Evolutionary conservation across 2,113 vertebrate species (phyloP), one percentile per base, ranked within the genome.

Genomic region (Pleuronectes platessa): DNA sequence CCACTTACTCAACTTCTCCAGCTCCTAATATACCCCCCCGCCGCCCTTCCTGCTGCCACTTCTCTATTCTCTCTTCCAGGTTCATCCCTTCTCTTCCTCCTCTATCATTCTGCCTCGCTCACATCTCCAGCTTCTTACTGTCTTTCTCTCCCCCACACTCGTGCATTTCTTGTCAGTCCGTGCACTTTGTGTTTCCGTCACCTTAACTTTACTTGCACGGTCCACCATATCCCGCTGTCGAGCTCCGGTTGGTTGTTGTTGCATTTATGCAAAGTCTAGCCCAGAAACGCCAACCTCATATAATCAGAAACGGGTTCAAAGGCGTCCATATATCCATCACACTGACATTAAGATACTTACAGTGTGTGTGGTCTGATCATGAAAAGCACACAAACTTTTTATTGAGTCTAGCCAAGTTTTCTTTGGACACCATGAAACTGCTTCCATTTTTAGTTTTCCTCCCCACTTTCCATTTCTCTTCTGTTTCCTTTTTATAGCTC

Each of bases 1-100:
- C 89, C 89, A 87, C 77, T 85, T 72, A 85, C 86, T 89, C 83
- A 76, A 75, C 68, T 76, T 86, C 73, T 76, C 56, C 20, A 61
- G 75, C 69, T 81, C 68, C 66, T 66, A 84, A 83, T 68, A 72
- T 45, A 31, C 31, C 31, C 31, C 31, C 27, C 6, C 6, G 1
- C 31, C 27, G 5, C 55, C 68, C 51, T 61, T 62, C 27, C 37
- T 18, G 37, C 66, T 76, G 70, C 56, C 59, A 24, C 77, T 59
- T n/a, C 55, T 71, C 60, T 47, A 31, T 71, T 71, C 61, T 86
- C 66, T 71, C 65, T 51, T 49, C 58, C 53, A 72, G 56, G 56
- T 68, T 76, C 61, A 74, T 69, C 74, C 27, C 18, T 51, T 35
- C 2, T 75, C 6, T 76, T 61, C 31, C 42, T 55, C 11, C 45